Evolutionary conservation across 1,140 invertebrate genomes (phyloP).

Genomic region (Sitobion miscanthi): DNA sequence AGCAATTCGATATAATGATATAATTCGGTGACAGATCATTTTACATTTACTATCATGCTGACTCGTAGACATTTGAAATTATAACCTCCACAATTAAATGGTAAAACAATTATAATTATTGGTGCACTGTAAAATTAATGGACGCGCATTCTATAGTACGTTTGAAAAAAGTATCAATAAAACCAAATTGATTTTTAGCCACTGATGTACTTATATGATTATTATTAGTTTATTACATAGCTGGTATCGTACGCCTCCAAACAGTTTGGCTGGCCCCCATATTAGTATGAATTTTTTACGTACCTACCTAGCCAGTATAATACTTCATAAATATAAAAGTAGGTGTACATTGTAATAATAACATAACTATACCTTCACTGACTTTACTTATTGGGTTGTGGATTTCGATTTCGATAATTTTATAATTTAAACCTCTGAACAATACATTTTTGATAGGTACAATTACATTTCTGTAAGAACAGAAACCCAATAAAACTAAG

Average conservation of each 20-base stretch:
- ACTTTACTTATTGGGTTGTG: not conserved
- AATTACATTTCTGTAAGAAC: not conserved
- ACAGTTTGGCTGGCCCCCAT: not conserved
- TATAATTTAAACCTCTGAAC: not conserved
- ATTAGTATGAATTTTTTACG: too few species aligned
- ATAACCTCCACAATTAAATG: not conserved
- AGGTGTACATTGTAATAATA: too few species aligned
- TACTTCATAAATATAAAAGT: too few species aligned
- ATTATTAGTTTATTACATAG: not conserved
- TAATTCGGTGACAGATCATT: not conserved
- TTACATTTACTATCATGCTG: not conserved
- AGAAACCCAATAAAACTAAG: not conserved
- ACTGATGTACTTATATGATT: not conserved
- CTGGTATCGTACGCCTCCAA: not conserved
- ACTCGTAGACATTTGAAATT: not conserved
- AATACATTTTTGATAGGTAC: not conserved
- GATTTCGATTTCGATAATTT: not conserved
- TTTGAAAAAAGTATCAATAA: not conserved
- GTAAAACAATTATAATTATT: too few species aligned
- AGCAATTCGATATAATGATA: not conserved
- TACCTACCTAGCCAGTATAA: too few species aligned
- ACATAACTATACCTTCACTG: not conserved
- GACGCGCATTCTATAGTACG: not conserved
- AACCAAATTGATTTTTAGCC: not conserved
- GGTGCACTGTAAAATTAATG: not conserved